Evolutionary conservation across 2,888 invertebrate genomes (phyloP), one percentile per base, ranked within the genome.

Genomic region (Brachylomia viminalis): DNA sequence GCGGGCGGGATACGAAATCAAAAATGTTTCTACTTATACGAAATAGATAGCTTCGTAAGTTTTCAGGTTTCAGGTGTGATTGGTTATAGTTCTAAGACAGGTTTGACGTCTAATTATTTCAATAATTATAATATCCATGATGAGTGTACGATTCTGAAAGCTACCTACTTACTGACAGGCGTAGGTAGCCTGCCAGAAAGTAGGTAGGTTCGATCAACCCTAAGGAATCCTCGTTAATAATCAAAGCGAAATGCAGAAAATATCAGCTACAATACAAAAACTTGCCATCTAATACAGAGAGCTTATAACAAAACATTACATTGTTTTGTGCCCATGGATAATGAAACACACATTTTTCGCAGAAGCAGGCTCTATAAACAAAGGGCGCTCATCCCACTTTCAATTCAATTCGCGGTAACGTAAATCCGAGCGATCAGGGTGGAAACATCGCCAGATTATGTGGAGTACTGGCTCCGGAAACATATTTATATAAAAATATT

Each of bases 341-440:
- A 80, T 78, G 72, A 82, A 80, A 84, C 69, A 75, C 77, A 81
- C 74, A 82, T 88, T 86, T 84, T 84, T 84, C 79, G 81, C 86
- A 79, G 82, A 89, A 90, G 87, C 87, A 85, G 86, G 87, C 88
- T 92, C 83, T 86, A 88, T 90, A 91, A 92, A 92, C 91, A 91
- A 92, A 90, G 89, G 87, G 87, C 88, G 88, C 84, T 91, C 90
- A 91, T 90, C 89, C 90, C 87, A 89, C 89, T 90, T 92, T 91
- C 91, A 91, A 92, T 92, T 91, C 90, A 88, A 91, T 92, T 87
- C 92, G 89, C 88, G 90, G 86, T 82, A 89, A 89, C 88, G 90
- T 89, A 91, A 91, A 89, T 87, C 91, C 91, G 65, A 76, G 71
- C 79, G 81, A 86, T 88, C 81, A 77, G 76, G 47, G 72, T 75